A percentile compares a stretch with the other conserved stretches of the same genome.
Conservation (phyloP, 2,797 vertebrate species). For the Pangasius mekongensis region DNA sequence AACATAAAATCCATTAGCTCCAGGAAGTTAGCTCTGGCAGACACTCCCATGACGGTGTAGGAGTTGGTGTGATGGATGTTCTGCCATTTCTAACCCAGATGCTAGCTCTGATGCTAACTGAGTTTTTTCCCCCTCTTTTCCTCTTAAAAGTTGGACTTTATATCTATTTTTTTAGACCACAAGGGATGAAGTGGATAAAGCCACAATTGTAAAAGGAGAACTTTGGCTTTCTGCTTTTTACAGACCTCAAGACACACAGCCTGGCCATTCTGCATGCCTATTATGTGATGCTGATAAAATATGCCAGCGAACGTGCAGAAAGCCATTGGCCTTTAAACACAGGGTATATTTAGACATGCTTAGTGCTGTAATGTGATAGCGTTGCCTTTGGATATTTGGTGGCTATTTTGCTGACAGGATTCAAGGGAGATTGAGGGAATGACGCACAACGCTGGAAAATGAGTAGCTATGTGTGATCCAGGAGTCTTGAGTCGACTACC, state of each 20-base stretch:
- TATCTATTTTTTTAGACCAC: constrained; percentile 10
- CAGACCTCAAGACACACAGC: constrained; percentile 56
- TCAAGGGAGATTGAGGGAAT: constrained; percentile 53
- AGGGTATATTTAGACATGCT: constrained; percentile 24
- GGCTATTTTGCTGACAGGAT: constrained; percentile 50
- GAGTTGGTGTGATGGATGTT: constrained; percentile 63
- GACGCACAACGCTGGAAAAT: constrained; percentile 17
- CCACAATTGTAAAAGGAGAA: constrained; percentile 16
- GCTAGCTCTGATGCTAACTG: constrained; percentile 2
- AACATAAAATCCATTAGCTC: constrained; percentile 52
- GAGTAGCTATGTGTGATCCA: not conserved
- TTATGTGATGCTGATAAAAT: constrained; percentile 30
- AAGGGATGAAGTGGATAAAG: not conserved
- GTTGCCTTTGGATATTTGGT: constrained; percentile 7
- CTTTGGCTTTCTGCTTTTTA: constrained; percentile 49
- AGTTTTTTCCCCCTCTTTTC: not conserved
- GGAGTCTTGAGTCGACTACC: not conserved
- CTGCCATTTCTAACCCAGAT: constrained; percentile 68
- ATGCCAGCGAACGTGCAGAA: constrained; percentile 46
- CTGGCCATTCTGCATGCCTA: constrained; percentile 55
- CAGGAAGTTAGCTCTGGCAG: constrained; percentile 55
- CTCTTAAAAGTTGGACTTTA: not conserved
- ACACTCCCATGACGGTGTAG: constrained; percentile 4
- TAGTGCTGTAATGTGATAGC: constrained; percentile 15
- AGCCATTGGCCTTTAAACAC: constrained; percentile 7